These are phyloP conservation scores for Pycnomerus fuliginosus DNA, from an alignment of 2,888 invertebrate genomes.

Conservation along the genomic window DNA sequence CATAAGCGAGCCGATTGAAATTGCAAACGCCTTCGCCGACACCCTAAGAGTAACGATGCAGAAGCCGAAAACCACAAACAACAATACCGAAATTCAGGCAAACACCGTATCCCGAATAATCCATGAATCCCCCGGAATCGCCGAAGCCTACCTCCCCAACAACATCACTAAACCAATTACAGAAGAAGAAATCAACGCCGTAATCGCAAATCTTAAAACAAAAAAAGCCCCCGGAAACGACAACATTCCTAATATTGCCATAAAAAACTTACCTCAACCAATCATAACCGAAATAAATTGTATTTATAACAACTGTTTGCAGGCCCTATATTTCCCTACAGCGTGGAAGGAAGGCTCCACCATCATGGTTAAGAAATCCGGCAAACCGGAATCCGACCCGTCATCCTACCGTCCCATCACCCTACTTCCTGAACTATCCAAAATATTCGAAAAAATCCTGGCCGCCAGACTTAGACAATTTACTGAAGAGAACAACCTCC, in stretches of 20 bases:
- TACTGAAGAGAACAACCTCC: constrained; percentile 1
- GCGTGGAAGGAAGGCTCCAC: not conserved
- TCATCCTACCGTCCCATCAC: constrained; percentile 4
- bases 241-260: not conserved
- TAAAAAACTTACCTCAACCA: not conserved
- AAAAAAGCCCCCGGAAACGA: too few relatives aligned
- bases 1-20: too few relatives aligned
- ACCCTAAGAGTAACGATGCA: too few relatives aligned
- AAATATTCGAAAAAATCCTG: constrained; percentile 6
- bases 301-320: constrained; percentile 1
- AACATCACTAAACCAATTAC: not conserved
- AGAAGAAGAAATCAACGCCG: not conserved
- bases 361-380: constrained; percentile 3
- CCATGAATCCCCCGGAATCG: not conserved
- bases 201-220: not conserved
- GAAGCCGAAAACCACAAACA: not conserved
- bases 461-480: not conserved
- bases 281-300: not conserved
- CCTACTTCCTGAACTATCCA: not conserved
- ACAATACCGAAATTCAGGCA: too few relatives aligned
- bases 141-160: not conserved
- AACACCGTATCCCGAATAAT: not conserved
- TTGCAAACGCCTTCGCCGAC: too few relatives aligned
- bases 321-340: not conserved
- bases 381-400: not conserved